Evolutionary conservation across 1,140 invertebrate genomes (phyloP), one percentile per base, ranked within the genome.

Genomic region (Magallana angulata): DNA sequence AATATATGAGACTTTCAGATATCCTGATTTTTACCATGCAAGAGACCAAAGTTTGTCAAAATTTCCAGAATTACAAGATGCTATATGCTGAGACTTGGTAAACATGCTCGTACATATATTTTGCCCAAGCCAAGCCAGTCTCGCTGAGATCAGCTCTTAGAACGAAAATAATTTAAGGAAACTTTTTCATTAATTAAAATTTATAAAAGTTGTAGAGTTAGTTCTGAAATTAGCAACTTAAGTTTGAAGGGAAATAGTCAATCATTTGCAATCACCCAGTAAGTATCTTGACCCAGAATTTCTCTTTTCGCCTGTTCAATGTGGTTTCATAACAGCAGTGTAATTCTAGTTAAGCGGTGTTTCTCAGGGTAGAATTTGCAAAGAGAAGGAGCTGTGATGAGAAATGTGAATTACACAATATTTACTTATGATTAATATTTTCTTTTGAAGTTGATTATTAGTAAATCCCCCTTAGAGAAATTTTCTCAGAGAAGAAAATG

Each of bases 401-500:
- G 24, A 30, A 76, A 48, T 48, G 36, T 48, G 36, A 30, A 30
- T 76, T 76, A 76, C 68, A 76, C 68, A 71, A 24, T 71, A 30
- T 30, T 76, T 36, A 30, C 36, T 36, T 30, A 76, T 76, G 68
- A 76, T 76, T 76, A 76, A 76, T 36, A 64, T 76, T 76, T 30
- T 76, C 68, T 30, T 76, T 76, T 76, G 68, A 76, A 30, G 68
- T 76, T 76, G 68, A 36, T 76, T 36, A 76, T 30, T 12, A 36
- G 24, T 36, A 76, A 76, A 76, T 76, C 68, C 68, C 24, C 24
- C 36, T 8, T 18, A 30, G 68, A 30, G 36, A 18, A 76, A 76
- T 76, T 76, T 76, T 76, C 68, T 76, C 68, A 76, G 68, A 76
- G 68, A 30, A 76, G 36, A 76, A 30, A 76, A 76, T 76, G 36